A percentile compares a stretch with the other conserved stretches of the same genome.
Evolutionary conservation across 1,140 invertebrate species (phyloP).

Genomic region (Anoplolepis gracilipes): DNA sequence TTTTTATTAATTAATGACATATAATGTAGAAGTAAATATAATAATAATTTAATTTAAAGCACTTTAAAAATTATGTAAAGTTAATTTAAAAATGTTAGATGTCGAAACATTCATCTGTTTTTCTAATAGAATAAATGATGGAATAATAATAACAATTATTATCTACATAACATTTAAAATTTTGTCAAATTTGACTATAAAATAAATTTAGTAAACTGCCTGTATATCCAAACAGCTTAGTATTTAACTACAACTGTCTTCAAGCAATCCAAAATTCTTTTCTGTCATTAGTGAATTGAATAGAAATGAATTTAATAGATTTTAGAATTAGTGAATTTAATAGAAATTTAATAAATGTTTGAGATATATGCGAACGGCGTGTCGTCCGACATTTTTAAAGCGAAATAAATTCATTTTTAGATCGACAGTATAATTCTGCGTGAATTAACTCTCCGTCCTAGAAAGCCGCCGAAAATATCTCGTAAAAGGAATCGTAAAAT

Average conservation of each 20-base stretch:
- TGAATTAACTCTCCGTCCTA: neutral
- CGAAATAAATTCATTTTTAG: neutral
- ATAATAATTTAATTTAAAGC: neutral
- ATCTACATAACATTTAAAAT: neutral
- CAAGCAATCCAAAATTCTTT: neutral
- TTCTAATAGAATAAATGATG: neutral
- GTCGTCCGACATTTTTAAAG: neutral
- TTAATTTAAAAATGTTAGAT: slow-evolving; percentile 1
- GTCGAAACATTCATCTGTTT: too few relatives aligned
- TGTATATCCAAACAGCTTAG: neutral
- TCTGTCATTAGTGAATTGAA: neutral
- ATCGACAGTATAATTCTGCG: neutral
- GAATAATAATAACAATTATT: neutral
- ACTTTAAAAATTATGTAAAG: neutral
- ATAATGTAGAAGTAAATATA: neutral
- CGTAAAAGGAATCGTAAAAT: neutral
- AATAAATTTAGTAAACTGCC: neutral
- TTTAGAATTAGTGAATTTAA: neutral
- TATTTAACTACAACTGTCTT: neutral
- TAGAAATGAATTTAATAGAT: slow-evolving; percentile 16
- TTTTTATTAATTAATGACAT: neutral
- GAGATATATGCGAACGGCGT: neutral
- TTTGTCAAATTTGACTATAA: neutral
- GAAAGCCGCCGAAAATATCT: neutral
- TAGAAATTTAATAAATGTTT: slow-evolving; percentile 13